Evolutionary conservation across 2,113 vertebrate genomes (phyloP), one percentile per base, ranked within the genome.

Genomic region (Perca schrenkii): DNA sequence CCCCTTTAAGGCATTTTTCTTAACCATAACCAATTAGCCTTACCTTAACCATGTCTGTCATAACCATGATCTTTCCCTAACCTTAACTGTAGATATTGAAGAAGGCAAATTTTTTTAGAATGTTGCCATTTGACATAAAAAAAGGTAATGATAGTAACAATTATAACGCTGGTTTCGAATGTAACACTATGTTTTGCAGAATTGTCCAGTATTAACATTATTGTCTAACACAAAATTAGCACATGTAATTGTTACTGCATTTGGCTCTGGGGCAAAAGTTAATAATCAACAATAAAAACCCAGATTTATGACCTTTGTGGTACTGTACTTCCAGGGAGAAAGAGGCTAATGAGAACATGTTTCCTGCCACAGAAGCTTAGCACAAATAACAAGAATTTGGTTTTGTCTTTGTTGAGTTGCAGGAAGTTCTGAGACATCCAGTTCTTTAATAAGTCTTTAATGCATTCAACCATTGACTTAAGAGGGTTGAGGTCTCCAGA

Each of bases 301-400:
- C 53, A 46, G 47, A 75, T 70, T 52, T 62, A 67, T 72, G 22
- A 63, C 61, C n/a, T 76, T 43, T 69, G 57, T 69, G 67, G 67
- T 62, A 17, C 15, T 60, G 47, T 49, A 43, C 16, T 54, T 81
- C 50, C 46, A 73, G 46, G 15, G 22, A 61, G 47, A 77, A 54
- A 56, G n/a, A 67, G 17, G 14, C 3, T 46, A 72, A 54, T 69
- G 72, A 80, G 77, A 71, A 53, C 13, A 57, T 2, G 56, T 49
- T 58, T 77, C 62, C 67, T 80, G 67, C 78, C 56, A 36, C 12
- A 21, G 47, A 74, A 15, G 14, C 21, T 79, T 6, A 47, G 75
- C 65, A 61, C 17, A 19, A 80, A 34, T 25, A 63, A 68, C 15
- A 52, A 66, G 11, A 8, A 14, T 47, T 66, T 57, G 10, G n/a